Evolutionary conservation across 2,888 invertebrate genomes (phyloP), one percentile per base, ranked within the genome.

Genomic region (Drosophila pullipes): DNA sequence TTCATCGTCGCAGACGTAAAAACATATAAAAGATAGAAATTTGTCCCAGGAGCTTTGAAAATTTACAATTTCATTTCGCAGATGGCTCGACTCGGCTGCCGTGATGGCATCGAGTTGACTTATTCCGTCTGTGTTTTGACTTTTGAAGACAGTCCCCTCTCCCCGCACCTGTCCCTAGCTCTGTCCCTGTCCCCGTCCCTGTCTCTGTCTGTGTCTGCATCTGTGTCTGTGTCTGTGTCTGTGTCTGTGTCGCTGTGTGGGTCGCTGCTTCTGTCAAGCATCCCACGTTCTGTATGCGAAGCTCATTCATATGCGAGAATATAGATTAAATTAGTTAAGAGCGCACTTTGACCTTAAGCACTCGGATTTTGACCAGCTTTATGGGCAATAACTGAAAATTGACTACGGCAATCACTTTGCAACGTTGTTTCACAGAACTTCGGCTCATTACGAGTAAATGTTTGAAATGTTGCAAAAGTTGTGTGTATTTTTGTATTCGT

Each of bases 61-160:
- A 86, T 89, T 89, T 89, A 89, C 86, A 86, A 86, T 89, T 89
- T 89, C 74, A 89, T 89, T 85, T 83, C 78, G 77, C 80, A 89
- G 81, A 87, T 87, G 87, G 70, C 64, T 85, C 76, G 54, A 60
- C 74, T 60, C 44, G 53, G 65, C 69, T 58, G 53, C 60, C 61
- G 35, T 74, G 75, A 76, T 74, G 74, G 66, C 75, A 76, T 44
- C 76, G 55, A 65, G 74, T 65, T 74, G 64, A 69, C 62, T 74
- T 69, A 58, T 75, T 63, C 66, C 31, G 67, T 79, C 80, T 79
- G 78, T 69, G 66, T 69, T 78, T 69, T 71, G 69, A 69, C 70
- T 68, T 71, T 65, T 71, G 52, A 70, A 69, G 69, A 78, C 69
- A 72, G 35, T 22, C 47, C 57, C 49, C 33, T 33, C 22, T 22